Percentiles rank a stretch among this genome's conserved stretches.
Conservation (phyloP, 2,113 vertebrate genomes). For the Regulus satrapa region DNA sequence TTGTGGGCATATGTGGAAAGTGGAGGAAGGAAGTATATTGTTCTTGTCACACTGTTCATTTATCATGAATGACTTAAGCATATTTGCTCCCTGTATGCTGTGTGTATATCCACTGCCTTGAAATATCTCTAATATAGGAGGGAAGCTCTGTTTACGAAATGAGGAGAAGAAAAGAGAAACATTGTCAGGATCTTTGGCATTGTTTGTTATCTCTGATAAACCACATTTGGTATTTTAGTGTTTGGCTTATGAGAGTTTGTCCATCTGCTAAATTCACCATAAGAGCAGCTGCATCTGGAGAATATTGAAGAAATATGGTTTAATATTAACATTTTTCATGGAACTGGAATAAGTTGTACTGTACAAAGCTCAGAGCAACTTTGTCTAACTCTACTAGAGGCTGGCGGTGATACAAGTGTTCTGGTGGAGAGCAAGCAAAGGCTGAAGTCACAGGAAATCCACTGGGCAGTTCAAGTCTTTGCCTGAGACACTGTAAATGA, state of each 20-base stretch:
- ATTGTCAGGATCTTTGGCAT: neutral
- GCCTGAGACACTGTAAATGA: neutral
- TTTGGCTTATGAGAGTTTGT: neutral
- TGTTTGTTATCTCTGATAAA: neutral
- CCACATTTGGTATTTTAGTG: neutral
- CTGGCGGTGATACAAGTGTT: neutral
- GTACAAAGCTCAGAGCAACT: neutral
- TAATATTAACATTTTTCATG: neutral
- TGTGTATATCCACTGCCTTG: neutral
- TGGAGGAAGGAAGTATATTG: neutral
- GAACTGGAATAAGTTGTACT: neutral
- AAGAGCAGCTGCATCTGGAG: neutral
- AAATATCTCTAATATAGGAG: neutral
- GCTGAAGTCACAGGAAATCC: constrained; percentile 38
- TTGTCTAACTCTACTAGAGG: neutral
- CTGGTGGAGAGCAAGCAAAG: neutral
- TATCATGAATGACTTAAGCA: neutral
- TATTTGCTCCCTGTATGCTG: neutral
- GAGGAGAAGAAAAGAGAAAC: neutral
- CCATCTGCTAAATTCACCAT: neutral
- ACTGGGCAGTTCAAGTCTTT: neutral
- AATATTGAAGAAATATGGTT: neutral
- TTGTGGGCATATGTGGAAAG: neutral
- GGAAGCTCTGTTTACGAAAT: neutral
- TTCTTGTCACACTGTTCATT: neutral